Evolutionary conservation across 1,140 invertebrate species (phyloP).

Genomic region (Drosophila repleta): DNA sequence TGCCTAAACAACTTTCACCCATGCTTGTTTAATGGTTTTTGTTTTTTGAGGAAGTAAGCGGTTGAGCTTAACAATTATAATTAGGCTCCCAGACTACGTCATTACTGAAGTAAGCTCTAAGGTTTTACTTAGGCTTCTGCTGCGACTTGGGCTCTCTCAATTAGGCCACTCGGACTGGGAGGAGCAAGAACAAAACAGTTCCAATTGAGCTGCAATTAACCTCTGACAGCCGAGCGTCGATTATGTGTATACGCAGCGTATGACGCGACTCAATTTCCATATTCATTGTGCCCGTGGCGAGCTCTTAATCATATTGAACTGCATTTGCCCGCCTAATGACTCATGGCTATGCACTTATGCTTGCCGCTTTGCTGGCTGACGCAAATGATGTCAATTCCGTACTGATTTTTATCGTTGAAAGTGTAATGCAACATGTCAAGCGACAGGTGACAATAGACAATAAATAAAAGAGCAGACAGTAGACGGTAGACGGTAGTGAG

Average conservation of each 20-base stretch:
- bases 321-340: slow-evolving; percentile 1
- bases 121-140: slow-evolving; percentile 7
- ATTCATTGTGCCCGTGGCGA: slow-evolving; percentile 6
- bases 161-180: neutral
- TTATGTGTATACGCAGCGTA: slow-evolving; percentile 51
- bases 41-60: neutral
- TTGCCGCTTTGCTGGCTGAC: neutral
- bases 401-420: slow-evolving; percentile 1
- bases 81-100: slow-evolving; percentile 34
- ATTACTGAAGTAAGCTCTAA: slow-evolving; percentile 7
- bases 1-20: neutral
- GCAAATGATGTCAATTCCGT: slow-evolving; percentile 23
- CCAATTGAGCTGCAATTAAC: slow-evolving; percentile 43
- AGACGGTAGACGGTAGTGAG: too few species aligned
- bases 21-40: too few species aligned
- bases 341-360: slow-evolving; percentile 7
- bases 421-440: slow-evolving; percentile 6
- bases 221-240: slow-evolving; percentile 27
- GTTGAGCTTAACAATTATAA: slow-evolving; percentile 23
- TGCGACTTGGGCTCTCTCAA: neutral
- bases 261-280: slow-evolving; percentile 19
- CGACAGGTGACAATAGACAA: slow-evolving; percentile 11
- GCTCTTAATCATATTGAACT: slow-evolving; percentile 18
- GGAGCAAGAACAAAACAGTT: slow-evolving; percentile 19
- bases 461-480: neutral